Conservation (phyloP, 2,888 invertebrate genomes). For the Artemia sp. region DNA sequence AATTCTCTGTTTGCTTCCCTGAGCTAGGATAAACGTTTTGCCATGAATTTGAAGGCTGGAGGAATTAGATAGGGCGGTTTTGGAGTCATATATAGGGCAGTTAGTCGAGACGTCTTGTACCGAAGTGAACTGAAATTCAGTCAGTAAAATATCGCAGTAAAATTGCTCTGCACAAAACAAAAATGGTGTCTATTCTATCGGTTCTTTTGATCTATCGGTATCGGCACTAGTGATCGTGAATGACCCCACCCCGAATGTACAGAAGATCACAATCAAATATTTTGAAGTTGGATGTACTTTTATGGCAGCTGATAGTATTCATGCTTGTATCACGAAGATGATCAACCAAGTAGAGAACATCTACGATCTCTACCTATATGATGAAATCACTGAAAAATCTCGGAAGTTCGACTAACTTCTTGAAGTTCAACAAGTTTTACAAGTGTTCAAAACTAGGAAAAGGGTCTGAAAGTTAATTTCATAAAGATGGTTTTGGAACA, state of each 20-base stretch:
- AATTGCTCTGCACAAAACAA: background rate
- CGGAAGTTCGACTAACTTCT: background rate
- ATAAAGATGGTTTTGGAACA: background rate
- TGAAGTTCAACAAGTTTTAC: background rate
- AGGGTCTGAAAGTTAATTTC: background rate
- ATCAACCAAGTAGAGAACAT: too few relatives aligned
- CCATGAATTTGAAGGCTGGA: background rate
- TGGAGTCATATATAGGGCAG: background rate
- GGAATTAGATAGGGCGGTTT: conserved; percentile 1
- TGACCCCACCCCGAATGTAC: background rate
- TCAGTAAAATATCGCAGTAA: background rate
- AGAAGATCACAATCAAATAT: background rate
- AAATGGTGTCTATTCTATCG: too few relatives aligned
- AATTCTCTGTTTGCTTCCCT: background rate
- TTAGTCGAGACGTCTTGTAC: background rate
- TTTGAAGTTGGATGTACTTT: background rate
- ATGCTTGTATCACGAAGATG: background rate
- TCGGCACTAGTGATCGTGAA: background rate
- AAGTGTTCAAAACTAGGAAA: background rate
- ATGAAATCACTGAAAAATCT: too few relatives aligned
- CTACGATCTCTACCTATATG: too few relatives aligned
- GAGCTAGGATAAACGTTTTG: background rate
- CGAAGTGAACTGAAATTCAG: background rate
- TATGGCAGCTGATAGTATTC: background rate
- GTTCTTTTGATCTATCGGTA: too few relatives aligned